Evolutionary conservation across 2,797 vertebrate genomes (phyloP), one percentile per base, ranked within the genome.

Genomic region (Sarcophilus harrisii): DNA sequence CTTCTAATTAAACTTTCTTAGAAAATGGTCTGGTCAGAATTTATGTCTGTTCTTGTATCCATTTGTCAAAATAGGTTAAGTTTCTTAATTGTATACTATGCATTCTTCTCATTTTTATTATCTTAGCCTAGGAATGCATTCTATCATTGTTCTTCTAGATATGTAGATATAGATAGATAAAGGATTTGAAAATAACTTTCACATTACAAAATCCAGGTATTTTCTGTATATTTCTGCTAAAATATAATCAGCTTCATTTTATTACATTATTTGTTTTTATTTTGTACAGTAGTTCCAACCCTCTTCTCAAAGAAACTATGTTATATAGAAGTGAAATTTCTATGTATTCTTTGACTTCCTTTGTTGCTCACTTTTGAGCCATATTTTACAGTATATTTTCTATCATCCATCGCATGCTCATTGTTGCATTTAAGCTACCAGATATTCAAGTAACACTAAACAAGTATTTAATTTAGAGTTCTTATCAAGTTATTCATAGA

Each of bases 401-500:
- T 87, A 38, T 27, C 73, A 49, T 49, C 38, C 10, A 27, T 45
- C 8, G 9, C 73, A 49, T 49, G 38, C 38, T 87, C 21, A 27
- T 27, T 87, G 3, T 87, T 87, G 38, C 73, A 87, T 87, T 87
- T 87, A 87, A 87, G 38, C 45, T 38, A 87, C 38, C 73, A 49
- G 21, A 45, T 87, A 87, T 87, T 49, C 21, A 87, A 87, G 38
- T 87, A 45, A 49, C 11, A 49, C 38, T 87, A 27, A 87, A 87
- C 45, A 10, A 45, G 38, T 49, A 87, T 30, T 87, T 45, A 49
- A 87, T 87, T 87, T 87, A 87, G 73, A 87, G 73, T 87, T 87
- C 38, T 45, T 87, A 87, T 87, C 73, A 87, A 87, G 73, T 87
- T 87, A 87, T 87, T 87, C 73, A 87, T 87, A 49, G 73, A 87